phyloP scores from a whole-genome alignment of 2,888 invertebrate species.

The Coecobrya sp. region DNA sequence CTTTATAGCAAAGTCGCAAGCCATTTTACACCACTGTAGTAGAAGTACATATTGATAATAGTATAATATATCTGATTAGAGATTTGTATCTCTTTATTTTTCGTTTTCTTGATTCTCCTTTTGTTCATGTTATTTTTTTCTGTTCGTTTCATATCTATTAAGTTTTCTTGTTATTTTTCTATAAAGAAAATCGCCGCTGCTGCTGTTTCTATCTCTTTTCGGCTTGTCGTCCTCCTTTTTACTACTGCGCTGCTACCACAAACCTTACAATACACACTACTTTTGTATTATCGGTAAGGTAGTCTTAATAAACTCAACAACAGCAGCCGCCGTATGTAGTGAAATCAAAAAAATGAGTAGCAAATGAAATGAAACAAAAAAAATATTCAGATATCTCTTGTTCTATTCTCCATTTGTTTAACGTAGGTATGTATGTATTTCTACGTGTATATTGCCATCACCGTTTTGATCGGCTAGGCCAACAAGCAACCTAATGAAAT shows the following conservation, averaged over 20 bases:
- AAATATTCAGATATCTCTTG: constrained; percentile 47
- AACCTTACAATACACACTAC: not conserved
- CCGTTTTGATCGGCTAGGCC: not conserved
- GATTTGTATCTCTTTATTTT: constrained; percentile 68
- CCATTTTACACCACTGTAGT: not conserved
- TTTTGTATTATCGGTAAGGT: constrained; percentile 9
- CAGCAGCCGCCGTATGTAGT: constrained; percentile 15
- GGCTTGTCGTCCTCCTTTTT: constrained; percentile 45
- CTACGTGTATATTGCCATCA: not conserved
- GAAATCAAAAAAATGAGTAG: constrained; percentile 6
- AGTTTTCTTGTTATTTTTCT: constrained; percentile 41
- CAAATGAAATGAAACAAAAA: constrained; percentile 2
- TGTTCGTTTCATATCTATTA: not conserved
- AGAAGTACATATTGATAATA: not conserved
- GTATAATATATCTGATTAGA: constrained; percentile 61
- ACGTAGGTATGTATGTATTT: not conserved
- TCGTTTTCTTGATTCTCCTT: constrained; percentile 54
- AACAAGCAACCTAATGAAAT: constrained; percentile 29
- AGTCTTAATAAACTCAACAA: constrained; percentile 40
- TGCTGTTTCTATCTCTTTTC: constrained; percentile 23
- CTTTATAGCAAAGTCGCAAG: constrained; percentile 11
- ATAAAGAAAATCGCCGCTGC: constrained; percentile 44
- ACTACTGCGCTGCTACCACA: constrained; percentile 41
- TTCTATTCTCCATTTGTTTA: not conserved
- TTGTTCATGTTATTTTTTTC: constrained; percentile 22